Evolutionary conservation across 2,888 invertebrate species (phyloP), one percentile per base, ranked within the genome.

Genomic region (Limnephilus lunatus): DNA sequence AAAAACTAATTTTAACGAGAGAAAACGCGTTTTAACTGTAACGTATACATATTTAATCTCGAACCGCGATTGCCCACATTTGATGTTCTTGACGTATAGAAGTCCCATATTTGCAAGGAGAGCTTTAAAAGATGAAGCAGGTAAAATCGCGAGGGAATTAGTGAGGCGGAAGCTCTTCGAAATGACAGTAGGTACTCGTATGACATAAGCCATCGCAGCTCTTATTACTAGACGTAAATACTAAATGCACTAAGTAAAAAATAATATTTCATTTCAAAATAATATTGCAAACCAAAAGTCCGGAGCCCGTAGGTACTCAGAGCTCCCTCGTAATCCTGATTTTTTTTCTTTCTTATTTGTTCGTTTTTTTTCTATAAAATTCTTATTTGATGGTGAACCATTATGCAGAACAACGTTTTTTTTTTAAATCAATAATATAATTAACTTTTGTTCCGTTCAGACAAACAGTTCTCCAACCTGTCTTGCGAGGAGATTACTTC

Each of bases 61-160:
- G 68, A 68, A 68, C 68, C 5, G 25, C 19, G 25, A 15, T 2
- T 68, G 19, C 5, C 19, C 25, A 68, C n/a, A 68, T 68, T 68
- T 68, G 68, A 68, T 68, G 25, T 68, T 68, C 68, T n/a, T 25
- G 25, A 1, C 53, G 53, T 5, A 68, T 7, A n/a, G 19, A 68
- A 25, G 9, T 68, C 68, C n/a, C 44, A 1, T 31, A 44, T 35
- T 39, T 86, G 14, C 68, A 25, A n/a, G 88, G 1, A 88, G 53
- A 53, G 30, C 30, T 68, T 88, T 88, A 53, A 44, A 53, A 53
- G 88, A 32, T 82, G 82, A 31, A 82, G 31, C 82, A 15, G 82
- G 32, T 32, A 14, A 32, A 32, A 82, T 82, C 82, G 82, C 82
- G 1, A 2, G 82, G 82, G 82, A 82, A 82, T 82, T 31, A 19